These are phyloP conservation scores for Drosophila aldrichi DNA, from an alignment of 2,888 invertebrate species.

Conservation along the genomic window DNA sequence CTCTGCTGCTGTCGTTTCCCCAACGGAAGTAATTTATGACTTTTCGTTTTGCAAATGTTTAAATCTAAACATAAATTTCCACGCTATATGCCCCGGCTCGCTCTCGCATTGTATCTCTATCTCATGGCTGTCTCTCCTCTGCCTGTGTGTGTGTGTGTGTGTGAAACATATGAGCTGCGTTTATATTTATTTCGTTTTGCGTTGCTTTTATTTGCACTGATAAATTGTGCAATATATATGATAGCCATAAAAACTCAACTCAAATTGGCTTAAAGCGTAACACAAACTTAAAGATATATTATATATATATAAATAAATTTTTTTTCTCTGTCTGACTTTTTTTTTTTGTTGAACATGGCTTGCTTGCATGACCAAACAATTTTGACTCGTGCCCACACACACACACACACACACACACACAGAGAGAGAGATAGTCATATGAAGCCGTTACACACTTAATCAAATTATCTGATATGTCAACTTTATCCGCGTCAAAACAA, in stretches of 20 bases:
- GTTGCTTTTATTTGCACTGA: conserved; percentile 75
- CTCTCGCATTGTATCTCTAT: conserved; percentile 44
- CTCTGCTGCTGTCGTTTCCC: conserved; percentile 66
- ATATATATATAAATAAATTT: background rate
- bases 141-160: conserved; percentile 36
- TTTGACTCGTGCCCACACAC: conserved; percentile 56
- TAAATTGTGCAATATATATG: conserved; percentile 78
- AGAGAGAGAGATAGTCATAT: background rate
- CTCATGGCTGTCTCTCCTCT: conserved; percentile 22
- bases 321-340: conserved; percentile 16
- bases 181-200: conserved; percentile 70
- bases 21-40: conserved; percentile 80
- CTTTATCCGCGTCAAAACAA: conserved; percentile 75
- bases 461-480: conserved; percentile 76
- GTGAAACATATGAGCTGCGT: conserved; percentile 71
- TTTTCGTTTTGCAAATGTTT: conserved; percentile 81
- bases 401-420: conserved; percentile 3
- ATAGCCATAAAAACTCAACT: conserved; percentile 67
- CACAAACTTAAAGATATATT: conserved; percentile 55
- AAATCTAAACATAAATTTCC: conserved; percentile 80
- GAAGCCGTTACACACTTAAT: conserved; percentile 61
- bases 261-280: conserved; percentile 65
- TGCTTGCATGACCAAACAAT: conserved; percentile 64
- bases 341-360: background rate
- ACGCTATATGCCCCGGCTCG: conserved; percentile 25